Evolutionary conservation across 2,113 vertebrate species (phyloP), one percentile per base, ranked within the genome.

Genomic region (Phyllopteryx taeniolatus): DNA sequence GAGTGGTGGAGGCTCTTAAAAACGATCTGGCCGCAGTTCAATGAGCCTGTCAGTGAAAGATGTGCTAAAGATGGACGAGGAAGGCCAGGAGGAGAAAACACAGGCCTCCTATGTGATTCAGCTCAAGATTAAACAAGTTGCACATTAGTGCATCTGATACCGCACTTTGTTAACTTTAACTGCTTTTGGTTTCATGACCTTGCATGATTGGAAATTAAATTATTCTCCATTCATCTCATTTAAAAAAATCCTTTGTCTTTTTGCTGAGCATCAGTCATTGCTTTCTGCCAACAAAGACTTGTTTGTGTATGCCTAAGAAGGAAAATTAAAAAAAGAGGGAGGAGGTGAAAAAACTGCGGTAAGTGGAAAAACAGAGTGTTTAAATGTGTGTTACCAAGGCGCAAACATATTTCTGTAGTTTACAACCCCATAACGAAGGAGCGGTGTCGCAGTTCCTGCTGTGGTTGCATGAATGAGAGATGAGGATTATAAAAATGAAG

Each of bases 391-490:
- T 79, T 79, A 78, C 79, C 69, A 59, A 78, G 75, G 63, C 60
- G 69, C 42, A 77, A 81, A 83, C 73, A 77, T 67, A 78, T 87
- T 78, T 76, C 10, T 72, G 65, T 35, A 64, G 42, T 85, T 85
- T 84, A 85, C 71, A 67, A 76, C 35, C 67, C 57, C 64, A 56
- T 89, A 82, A 85, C 74, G 77, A 80, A 85, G 71, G 74, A 75
- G 75, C 19, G 31, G 63, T 13, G 80, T 78, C 70, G 83, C 78
- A 67, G 71, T 73, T 79, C 83, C 75, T 70, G 82, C 84, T 88
- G 82, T 68, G 56, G 31, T 57, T 67, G 78, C 63, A 74, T 42
- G 72, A 56, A 75, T 61, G 80, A 75, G 64, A 39, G 43, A 46
- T 60, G 57, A 51, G 56, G 71, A 70, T 78, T 75, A 70, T 46